phyloP scores from a whole-genome alignment of 1,140 invertebrate genomes.

The Medauroidea extradentata region DNA sequence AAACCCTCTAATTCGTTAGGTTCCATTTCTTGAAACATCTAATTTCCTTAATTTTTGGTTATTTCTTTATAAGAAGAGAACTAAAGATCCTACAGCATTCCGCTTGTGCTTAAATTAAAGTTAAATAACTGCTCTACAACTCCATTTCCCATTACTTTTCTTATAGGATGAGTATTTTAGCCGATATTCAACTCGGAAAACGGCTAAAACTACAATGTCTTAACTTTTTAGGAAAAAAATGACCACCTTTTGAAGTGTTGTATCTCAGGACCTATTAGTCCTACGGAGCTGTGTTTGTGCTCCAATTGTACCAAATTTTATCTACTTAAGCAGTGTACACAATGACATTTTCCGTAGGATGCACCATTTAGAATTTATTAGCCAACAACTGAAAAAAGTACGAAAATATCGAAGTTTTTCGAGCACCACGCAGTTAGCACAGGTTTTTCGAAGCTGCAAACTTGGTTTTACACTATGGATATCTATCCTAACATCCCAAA shows the following conservation, averaged over 20 bases:
- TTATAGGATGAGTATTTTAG: too few relatives aligned
- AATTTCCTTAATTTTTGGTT: slow-evolving; percentile 3
- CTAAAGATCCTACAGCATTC: slow-evolving; percentile 1
- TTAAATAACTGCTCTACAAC: slow-evolving; percentile 10
- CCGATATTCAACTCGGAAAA: too few relatives aligned
- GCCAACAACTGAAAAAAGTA: neutral
- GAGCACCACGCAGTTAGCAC: slow-evolving; percentile 5
- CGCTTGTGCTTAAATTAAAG: slow-evolving; percentile 8
- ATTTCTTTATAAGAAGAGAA: slow-evolving; percentile 1
- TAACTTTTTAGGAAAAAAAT: too few relatives aligned
- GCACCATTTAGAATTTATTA: neutral
- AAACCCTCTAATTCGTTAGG: slow-evolving; percentile 1
- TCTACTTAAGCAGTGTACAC: neutral
- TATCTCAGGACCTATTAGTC: neutral
- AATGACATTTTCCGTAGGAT: neutral
- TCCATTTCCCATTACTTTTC: slow-evolving; percentile 2
- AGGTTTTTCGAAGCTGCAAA: too few relatives aligned
- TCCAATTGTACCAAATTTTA: neutral
- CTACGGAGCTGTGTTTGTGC: slow-evolving; percentile 5
- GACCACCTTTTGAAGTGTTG: neutral
- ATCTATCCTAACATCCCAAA: slow-evolving; percentile 8
- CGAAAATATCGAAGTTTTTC: neutral
- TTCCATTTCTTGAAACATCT: slow-evolving; percentile 7
- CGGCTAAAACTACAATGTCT: too few relatives aligned
- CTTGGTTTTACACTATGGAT: slow-evolving; percentile 1